Evolutionary conservation across 2,888 invertebrate species (phyloP).

Genomic region (Magallana nippona): DNA sequence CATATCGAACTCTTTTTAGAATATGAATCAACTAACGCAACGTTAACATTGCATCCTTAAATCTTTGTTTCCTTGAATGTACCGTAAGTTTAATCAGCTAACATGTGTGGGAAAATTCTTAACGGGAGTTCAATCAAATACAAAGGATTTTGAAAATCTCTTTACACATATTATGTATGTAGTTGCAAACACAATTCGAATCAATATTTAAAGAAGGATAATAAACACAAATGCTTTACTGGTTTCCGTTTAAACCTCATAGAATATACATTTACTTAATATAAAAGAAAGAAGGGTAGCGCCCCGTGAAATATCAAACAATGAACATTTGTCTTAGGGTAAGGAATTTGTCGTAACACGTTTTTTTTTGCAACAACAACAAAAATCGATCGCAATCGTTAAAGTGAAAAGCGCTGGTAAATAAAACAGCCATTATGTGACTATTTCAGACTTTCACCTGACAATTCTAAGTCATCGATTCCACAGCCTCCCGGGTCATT

Average conservation of each 20-base stretch:
- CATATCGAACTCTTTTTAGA: not conserved
- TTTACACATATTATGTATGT: not conserved
- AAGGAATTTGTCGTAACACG: constrained; percentile 19
- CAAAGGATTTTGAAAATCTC: constrained; percentile 13
- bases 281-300: not conserved
- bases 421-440: not conserved
- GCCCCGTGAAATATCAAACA: constrained; percentile 13
- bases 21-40: no score
- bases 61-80: no score
- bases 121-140: constrained; percentile 8
- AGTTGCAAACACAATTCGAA: constrained; percentile 12
- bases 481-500: not conserved
- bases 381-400: not conserved
- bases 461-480: constrained; percentile 3
- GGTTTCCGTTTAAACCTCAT: constrained; percentile 8
- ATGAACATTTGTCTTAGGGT: constrained; percentile 24
- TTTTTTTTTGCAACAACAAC: not conserved
- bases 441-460: not conserved
- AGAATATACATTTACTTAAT: not conserved
- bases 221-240: constrained; percentile 10
- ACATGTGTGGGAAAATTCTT: not conserved
- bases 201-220: constrained; percentile 24
- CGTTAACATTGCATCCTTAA: no score
- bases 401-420: not conserved
- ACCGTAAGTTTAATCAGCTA: not conserved